Evolutionary conservation across 2,888 invertebrate genomes (phyloP).

Genomic region (Xestia sexstrigata): DNA sequence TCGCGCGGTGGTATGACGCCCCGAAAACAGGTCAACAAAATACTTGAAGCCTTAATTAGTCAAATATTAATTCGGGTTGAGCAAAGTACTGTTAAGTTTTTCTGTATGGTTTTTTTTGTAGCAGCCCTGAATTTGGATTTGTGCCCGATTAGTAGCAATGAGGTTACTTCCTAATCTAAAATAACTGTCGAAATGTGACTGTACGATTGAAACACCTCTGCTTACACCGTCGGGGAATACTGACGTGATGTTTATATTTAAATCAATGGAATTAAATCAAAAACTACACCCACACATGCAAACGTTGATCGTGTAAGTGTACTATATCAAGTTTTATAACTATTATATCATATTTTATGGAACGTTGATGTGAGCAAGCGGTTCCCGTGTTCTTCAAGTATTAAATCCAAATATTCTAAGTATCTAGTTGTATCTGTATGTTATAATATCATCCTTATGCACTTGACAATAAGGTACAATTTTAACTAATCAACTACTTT

Average conservation of each 20-base stretch:
- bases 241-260: background rate
- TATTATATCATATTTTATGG: slow-evolving; percentile 61
- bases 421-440: slow-evolving; percentile 54
- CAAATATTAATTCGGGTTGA: too few relatives aligned
- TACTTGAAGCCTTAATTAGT: too few relatives aligned
- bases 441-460: slow-evolving; percentile 61
- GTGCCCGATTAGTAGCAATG: background rate
- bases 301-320: slow-evolving; percentile 57
- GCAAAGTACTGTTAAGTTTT: background rate
- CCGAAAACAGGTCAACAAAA: too few relatives aligned
- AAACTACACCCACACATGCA: slow-evolving; percentile 39
- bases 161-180: background rate
- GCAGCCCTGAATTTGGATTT: background rate
- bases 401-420: slow-evolving; percentile 61
- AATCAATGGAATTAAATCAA: background rate
- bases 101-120: too few relatives aligned
- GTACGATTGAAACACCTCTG: background rate
- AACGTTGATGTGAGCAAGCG: slow-evolving; percentile 55
- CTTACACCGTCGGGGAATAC: background rate
- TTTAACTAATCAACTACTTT: slow-evolving; percentile 23
- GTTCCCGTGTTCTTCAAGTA: slow-evolving; percentile 63
- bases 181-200: background rate
- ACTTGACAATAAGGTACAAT: slow-evolving; percentile 63
- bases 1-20: too few relatives aligned
- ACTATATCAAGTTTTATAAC: slow-evolving; percentile 63